Percentiles rank a stretch among this genome's conserved stretches.
Evolutionary conservation across 2,797 vertebrate species (phyloP).

Genomic region (Epinephelus malabaricus): DNA sequence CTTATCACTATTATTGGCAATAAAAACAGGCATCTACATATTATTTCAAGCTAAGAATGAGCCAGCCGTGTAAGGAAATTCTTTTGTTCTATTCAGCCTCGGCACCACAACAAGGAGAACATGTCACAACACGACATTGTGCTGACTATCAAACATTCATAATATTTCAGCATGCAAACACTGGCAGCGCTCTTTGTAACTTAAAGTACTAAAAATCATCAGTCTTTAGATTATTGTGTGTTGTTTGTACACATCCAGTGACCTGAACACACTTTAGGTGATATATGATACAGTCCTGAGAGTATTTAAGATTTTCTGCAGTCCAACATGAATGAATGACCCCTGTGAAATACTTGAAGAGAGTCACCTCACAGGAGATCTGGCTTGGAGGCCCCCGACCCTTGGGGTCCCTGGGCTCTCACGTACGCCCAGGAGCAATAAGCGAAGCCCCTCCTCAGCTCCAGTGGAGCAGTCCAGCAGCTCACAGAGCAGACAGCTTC

Average conservation of each 20-base stretch:
- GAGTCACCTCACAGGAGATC: neutral
- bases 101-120: neutral
- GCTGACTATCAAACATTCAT: neutral
- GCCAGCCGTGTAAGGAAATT: neutral
- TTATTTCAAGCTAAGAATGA: neutral
- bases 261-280: neutral
- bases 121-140: neutral
- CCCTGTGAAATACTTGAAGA: neutral
- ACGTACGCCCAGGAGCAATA: neutral
- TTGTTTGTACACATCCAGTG: neutral
- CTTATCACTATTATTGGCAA: neutral
- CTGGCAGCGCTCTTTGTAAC: neutral
- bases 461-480: neutral
- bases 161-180: neutral
- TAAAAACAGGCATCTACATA: neutral
- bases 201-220: neutral
- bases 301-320: neutral
- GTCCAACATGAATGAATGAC: neutral
- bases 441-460: neutral
- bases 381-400: neutral
- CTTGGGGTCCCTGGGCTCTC: neutral
- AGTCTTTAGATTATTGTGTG: neutral
- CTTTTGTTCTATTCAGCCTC: neutral
- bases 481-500: neutral
- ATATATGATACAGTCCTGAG: neutral